Percentiles rank a stretch among this genome's conserved stretches.
phyloP scores from a whole-genome alignment of 2,888 invertebrate genomes.

The Ennomos fuscantarius region DNA sequence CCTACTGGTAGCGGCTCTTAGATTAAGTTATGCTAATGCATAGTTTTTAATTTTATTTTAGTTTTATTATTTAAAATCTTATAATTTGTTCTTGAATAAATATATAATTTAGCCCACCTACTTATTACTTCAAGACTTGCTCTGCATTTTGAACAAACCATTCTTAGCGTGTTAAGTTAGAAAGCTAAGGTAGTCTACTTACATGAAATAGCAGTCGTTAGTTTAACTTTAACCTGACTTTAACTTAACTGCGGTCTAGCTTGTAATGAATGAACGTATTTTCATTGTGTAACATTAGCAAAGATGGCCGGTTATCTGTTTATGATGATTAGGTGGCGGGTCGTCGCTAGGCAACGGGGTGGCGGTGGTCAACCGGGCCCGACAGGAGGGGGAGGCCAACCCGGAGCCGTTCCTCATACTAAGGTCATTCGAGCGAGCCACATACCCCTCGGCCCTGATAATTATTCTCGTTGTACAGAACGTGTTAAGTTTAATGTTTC shows the following conservation, averaged over 20 bases:
- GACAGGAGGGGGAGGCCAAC: constrained; percentile 54
- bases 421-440: constrained; percentile 58
- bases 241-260: constrained; percentile 1
- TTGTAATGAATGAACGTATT: constrained; percentile 41
- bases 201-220: constrained; percentile 14
- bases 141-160: constrained; percentile 3
- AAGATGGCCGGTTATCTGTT: constrained; percentile 77
- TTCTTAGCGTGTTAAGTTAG: constrained; percentile 6
- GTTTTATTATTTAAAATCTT: too few relatives aligned
- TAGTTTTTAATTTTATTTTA: too few relatives aligned
- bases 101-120: too few relatives aligned
- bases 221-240: constrained; percentile 14
- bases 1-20: too few relatives aligned
- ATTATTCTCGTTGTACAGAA: constrained; percentile 77
- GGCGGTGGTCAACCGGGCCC: constrained; percentile 74
- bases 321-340: constrained; percentile 81
- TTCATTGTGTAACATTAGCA: constrained; percentile 56
- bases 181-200: constrained; percentile 11
- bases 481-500: constrained; percentile 75
- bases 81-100: too few relatives aligned
- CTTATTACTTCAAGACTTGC: neutral
- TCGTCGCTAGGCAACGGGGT: constrained; percentile 79
- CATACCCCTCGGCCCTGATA: constrained; percentile 66
- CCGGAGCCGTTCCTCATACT: constrained; percentile 77
- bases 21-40: too few relatives aligned